These are phyloP conservation scores for Hanleya hanleyi DNA, from an alignment of 2,888 invertebrate genomes.

Conservation along the genomic window DNA sequence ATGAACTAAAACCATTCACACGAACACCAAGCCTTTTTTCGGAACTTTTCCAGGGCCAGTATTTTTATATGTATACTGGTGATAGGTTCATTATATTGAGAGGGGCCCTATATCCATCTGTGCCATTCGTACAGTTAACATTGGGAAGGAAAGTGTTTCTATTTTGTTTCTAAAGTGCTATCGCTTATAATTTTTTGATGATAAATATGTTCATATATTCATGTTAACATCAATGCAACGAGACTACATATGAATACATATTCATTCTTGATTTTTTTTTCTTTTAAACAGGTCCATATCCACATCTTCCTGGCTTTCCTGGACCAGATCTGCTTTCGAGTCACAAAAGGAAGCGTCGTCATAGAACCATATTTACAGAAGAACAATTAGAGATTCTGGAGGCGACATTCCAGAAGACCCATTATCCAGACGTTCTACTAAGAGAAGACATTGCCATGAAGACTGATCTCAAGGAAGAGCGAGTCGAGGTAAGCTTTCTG, in stretches of 20 bases:
- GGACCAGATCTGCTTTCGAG: conserved; percentile 37
- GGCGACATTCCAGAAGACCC: conserved; percentile 96
- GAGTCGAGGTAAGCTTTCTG: conserved; percentile 98
- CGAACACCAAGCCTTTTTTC: too few species aligned
- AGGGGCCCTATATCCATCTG: too few species aligned
- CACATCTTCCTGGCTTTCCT: conserved; percentile 26
- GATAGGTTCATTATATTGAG: too few species aligned
- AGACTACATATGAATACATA: neutral
- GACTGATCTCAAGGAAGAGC: conserved; percentile 96
- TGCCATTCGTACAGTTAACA: too few species aligned
- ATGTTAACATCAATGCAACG: neutral
- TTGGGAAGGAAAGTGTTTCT: too few species aligned
- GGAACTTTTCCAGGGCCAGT: too few species aligned
- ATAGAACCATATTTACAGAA: conserved; percentile 98
- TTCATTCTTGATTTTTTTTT: neutral
- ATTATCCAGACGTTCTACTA: conserved; percentile 87
- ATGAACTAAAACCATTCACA: too few species aligned
- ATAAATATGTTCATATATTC: too few species aligned
- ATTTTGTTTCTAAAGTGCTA: too few species aligned
- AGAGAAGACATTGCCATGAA: conserved; percentile 94
- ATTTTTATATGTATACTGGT: too few species aligned
- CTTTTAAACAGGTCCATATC: neutral
- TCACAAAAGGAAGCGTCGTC: conserved; percentile 90
- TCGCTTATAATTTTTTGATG: too few species aligned
- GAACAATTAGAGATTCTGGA: conserved; percentile 96